Conservation (phyloP, 2,797 vertebrate genomes). For the Falco columbarius region DNA sequence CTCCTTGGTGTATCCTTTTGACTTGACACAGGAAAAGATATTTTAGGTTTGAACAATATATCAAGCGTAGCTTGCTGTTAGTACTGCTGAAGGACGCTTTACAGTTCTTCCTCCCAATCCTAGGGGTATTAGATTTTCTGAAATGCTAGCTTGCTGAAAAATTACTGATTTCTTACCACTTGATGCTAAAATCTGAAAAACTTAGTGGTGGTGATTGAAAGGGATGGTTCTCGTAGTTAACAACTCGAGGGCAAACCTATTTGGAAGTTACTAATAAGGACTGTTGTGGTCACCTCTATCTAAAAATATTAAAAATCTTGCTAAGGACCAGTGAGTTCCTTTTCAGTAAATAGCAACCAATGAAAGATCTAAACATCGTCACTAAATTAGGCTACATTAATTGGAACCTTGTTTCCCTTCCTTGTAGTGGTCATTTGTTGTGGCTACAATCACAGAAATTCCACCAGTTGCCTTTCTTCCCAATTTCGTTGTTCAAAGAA, state of each 20-base stretch:
- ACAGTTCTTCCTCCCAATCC: neutral
- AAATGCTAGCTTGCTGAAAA: neutral
- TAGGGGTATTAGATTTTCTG: neutral
- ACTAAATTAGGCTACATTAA: neutral
- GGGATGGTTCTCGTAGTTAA: neutral
- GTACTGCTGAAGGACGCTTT: neutral
- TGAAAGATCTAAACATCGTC: neutral
- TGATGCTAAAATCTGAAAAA: neutral
- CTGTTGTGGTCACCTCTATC: neutral
- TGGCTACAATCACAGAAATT: constrained; percentile 96
- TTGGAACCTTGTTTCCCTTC: neutral
- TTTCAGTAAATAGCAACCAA: neutral
- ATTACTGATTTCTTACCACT: neutral
- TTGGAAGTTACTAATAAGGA: neutral
- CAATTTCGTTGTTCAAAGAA: constrained; percentile 94
- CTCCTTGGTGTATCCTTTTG: neutral
- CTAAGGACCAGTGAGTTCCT: neutral
- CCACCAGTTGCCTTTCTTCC: constrained; percentile 92
- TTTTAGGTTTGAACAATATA: neutral
- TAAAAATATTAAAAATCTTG: neutral
- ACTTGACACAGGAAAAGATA: neutral
- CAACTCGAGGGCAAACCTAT: neutral
- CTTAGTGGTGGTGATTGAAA: neutral
- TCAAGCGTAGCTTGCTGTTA: neutral
- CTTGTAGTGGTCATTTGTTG: constrained; percentile 91